phyloP scores from a whole-genome alignment of 2,113 vertebrate species.

The Atractosteus spatula region DNA sequence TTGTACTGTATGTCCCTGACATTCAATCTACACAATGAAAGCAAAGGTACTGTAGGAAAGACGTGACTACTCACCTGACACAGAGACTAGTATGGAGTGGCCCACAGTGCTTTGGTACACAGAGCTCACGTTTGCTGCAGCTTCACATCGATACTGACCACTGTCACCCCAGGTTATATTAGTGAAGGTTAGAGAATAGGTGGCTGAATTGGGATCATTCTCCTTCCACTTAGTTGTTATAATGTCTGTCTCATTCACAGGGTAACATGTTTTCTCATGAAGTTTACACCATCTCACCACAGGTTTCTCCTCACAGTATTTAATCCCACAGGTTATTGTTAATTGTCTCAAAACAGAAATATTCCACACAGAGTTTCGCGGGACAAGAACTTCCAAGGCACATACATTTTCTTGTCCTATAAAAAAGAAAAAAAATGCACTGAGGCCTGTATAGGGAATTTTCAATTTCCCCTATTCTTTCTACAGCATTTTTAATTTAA shows the following conservation, averaged over 20 bases:
- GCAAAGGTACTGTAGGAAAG: not conserved
- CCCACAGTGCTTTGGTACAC: not conserved
- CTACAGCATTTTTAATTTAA: no score
- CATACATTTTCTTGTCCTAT: constrained; percentile 33
- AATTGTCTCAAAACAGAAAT: not conserved
- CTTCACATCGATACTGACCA: constrained; percentile 47
- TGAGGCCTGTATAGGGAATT: no score
- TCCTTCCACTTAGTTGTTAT: constrained; percentile 11
- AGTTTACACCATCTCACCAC: constrained; percentile 40
- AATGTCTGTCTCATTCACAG: not conserved
- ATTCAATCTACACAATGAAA: no score
- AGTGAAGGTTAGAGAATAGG: constrained; percentile 29
- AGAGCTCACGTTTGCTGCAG: accelerated
- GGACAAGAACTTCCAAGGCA: accelerated
- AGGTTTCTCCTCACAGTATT: not conserved
- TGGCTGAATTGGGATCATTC: accelerated
- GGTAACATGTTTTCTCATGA: accelerated
- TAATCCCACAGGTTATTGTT: constrained; percentile 40
- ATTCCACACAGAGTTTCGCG: constrained; percentile 21
- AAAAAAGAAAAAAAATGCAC: not conserved
- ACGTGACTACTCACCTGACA: constrained; percentile 43
- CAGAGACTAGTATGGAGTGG: constrained; percentile 33
- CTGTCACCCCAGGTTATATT: constrained; percentile 21
- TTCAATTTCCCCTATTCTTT: no score
- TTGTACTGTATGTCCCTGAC: no score